A percentile compares a stretch with the other conserved stretches of the same genome.
These are phyloP conservation scores for Lepidotrigona ventralis DNA, from an alignment of 1,140 invertebrate genomes.

Conservation along the genomic window DNA sequence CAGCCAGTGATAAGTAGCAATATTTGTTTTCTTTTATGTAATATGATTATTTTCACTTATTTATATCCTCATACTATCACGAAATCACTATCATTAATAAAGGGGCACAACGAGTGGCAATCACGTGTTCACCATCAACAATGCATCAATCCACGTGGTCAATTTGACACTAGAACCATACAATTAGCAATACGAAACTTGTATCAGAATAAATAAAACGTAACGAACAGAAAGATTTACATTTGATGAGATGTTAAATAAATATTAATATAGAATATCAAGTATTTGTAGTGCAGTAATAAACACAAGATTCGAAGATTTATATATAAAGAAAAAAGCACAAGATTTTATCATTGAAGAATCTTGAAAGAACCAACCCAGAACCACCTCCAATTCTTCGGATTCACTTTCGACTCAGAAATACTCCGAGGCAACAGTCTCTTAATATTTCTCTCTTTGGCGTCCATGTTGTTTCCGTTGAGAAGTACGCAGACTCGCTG, in stretches of 20 bases:
- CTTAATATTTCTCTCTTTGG: constrained; percentile 66
- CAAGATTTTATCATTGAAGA: background rate
- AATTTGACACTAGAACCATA: too few species aligned
- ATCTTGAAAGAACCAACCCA: constrained; percentile 56
- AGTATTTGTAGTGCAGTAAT: too few species aligned
- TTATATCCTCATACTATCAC: background rate
- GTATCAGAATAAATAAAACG: too few species aligned
- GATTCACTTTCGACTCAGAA: constrained; percentile 66
- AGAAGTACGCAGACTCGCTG: background rate
- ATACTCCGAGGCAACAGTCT: constrained; percentile 63
- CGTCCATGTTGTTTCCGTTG: constrained; percentile 49
- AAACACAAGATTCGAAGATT: too few species aligned
- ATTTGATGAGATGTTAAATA: too few species aligned
- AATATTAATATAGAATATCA: too few species aligned
- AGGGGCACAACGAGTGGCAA: background rate
- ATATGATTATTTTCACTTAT: too few species aligned
- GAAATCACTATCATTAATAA: background rate
- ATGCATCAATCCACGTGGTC: background rate
- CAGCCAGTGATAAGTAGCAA: too few species aligned
- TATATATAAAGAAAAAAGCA: too few species aligned
- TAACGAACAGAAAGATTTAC: too few species aligned
- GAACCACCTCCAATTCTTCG: constrained; percentile 68
- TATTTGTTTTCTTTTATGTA: background rate
- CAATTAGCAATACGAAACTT: too few species aligned
- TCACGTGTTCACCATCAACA: background rate